Evolutionary conservation across 1,140 invertebrate genomes (phyloP).

Genomic region (Drosophila arawakana): DNA sequence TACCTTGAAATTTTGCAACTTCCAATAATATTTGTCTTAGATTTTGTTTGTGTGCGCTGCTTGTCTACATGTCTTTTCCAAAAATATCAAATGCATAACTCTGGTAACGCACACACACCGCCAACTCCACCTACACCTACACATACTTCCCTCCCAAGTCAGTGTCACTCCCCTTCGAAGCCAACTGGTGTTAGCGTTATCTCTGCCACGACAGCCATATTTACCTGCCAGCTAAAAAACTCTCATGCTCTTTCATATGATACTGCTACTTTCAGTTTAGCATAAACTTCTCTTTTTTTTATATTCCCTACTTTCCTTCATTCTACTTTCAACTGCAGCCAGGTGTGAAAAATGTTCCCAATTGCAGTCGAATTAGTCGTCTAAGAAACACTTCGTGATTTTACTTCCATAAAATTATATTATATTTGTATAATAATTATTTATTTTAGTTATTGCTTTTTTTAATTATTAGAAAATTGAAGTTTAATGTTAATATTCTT

Average conservation of each 20-base stretch:
- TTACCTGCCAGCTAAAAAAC: conserved; percentile 70
- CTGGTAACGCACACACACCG: conserved; percentile 48
- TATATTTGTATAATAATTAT: too few relatives aligned
- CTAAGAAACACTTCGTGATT: too few relatives aligned
- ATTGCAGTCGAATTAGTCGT: conserved; percentile 3
- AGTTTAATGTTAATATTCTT: too few relatives aligned
- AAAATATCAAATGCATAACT: conserved; percentile 80
- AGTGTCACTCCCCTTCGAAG: background rate
- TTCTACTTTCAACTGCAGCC: conserved; percentile 17
- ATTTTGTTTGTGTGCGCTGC: conserved; percentile 47
- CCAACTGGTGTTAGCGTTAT: conserved; percentile 62
- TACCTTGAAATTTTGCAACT: conserved; percentile 72
- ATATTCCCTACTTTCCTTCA: conserved; percentile 28
- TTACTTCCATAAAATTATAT: too few relatives aligned
- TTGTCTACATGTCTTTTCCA: conserved; percentile 72
- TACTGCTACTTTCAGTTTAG: conserved; percentile 70
- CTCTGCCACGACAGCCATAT: conserved; percentile 77
- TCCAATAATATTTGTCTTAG: conserved; percentile 77
- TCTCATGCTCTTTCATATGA: conserved; percentile 39
- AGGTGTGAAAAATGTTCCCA: conserved; percentile 15
- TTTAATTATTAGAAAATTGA: background rate
- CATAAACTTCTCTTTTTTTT: conserved; percentile 44
- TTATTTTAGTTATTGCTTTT: background rate
- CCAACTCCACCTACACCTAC: background rate
- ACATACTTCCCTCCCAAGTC: background rate